A percentile compares a stretch with the other conserved stretches of the same genome.
Evolutionary conservation across 1,140 invertebrate genomes (phyloP).

Genomic region (Papilio polytes): DNA sequence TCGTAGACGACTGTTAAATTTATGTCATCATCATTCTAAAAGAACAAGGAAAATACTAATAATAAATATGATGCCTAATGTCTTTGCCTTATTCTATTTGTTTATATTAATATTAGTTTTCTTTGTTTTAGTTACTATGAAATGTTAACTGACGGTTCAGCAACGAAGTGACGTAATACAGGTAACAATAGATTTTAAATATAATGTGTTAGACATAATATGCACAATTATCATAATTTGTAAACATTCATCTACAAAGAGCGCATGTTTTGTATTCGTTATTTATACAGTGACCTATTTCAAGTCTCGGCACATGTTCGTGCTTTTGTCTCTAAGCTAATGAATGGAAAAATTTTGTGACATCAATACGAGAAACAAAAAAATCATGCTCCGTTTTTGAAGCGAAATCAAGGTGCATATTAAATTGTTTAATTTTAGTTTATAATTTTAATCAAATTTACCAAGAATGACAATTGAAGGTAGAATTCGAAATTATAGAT

Average conservation of each 20-base stretch:
- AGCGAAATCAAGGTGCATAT: not conserved
- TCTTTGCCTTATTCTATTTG: not conserved
- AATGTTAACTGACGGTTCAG: not conserved
- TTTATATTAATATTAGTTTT: constrained; percentile 23
- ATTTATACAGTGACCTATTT: constrained; percentile 35
- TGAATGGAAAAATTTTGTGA: constrained; percentile 19
- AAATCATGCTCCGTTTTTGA: not conserved
- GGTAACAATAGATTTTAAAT: not conserved
- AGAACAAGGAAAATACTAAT: too few relatives aligned
- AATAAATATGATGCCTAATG: too few relatives aligned
- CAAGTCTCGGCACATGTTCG: not conserved
- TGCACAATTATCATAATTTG: constrained; percentile 18
- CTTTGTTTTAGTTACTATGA: constrained; percentile 49
- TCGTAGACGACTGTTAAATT: too few relatives aligned
- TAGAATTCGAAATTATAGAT: too few relatives aligned
- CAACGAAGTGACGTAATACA: constrained; percentile 17
- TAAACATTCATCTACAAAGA: constrained; percentile 24
- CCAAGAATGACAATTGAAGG: too few relatives aligned
- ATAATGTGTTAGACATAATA: not conserved
- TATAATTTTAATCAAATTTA: too few relatives aligned
- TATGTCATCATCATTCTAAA: too few relatives aligned
- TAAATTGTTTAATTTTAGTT: too few relatives aligned
- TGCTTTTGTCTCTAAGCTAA: constrained; percentile 27
- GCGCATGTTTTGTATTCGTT: constrained; percentile 35
- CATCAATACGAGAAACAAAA: constrained; percentile 3